Evolutionary conservation across 2,888 invertebrate genomes (phyloP).

Genomic region (Eurytoma adleriae): DNA sequence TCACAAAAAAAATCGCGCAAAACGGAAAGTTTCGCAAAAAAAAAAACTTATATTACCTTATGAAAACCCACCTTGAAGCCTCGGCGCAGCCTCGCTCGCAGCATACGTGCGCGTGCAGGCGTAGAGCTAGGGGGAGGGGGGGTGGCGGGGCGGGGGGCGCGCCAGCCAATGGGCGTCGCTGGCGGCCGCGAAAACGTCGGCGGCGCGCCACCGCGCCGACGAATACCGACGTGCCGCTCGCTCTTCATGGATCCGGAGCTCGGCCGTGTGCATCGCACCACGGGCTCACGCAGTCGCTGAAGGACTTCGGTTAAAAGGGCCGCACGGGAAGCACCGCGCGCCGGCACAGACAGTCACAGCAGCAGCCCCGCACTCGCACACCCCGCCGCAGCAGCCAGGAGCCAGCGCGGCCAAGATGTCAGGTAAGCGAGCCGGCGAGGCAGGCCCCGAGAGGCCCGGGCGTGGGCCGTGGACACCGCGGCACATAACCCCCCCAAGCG

Average conservation of each 20-base stretch:
- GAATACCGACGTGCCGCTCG: constrained; percentile 18
- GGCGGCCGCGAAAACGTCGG: neutral
- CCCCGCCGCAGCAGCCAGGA: neutral
- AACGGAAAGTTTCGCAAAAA: neutral
- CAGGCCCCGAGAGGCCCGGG: too few species aligned
- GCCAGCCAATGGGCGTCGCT: constrained; percentile 5
- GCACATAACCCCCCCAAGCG: constrained; percentile 34
- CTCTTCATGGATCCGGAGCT: constrained; percentile 52
- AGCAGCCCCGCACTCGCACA: neutral
- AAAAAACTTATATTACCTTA: neutral
- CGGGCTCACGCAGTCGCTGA: constrained; percentile 14
- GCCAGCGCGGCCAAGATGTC: constrained; percentile 32
- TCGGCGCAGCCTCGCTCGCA: neutral
- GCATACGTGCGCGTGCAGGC: too few species aligned
- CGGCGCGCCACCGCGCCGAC: constrained; percentile 7
- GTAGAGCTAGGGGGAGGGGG: too few species aligned
- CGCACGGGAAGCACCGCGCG: neutral
- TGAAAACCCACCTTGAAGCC: constrained; percentile 21
- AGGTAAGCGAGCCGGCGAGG: neutral
- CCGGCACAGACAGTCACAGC: neutral
- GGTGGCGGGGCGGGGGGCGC: neutral
- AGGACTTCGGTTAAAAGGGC: neutral
- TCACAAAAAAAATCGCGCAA: neutral
- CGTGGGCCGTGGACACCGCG: neutral
- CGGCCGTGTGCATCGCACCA: constrained; percentile 34